phyloP scores from a whole-genome alignment of 2,113 vertebrate species.

The Zapus hudsonius region DNA sequence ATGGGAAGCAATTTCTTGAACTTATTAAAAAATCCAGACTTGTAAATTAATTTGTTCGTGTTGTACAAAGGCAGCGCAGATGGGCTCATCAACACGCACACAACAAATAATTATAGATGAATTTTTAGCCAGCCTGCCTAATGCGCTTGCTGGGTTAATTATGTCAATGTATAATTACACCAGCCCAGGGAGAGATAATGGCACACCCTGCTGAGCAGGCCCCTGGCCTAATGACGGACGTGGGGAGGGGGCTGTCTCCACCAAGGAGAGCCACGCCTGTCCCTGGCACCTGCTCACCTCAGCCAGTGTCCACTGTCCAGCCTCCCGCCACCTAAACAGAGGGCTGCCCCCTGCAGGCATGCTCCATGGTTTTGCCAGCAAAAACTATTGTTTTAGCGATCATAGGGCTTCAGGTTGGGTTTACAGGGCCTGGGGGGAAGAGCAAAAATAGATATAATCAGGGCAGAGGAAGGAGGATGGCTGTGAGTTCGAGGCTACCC shows the following conservation, averaged over 20 bases:
- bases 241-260: constrained; percentile 88
- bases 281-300: constrained; percentile 94
- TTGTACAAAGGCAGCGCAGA: constrained; percentile 99
- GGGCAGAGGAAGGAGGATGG: no score
- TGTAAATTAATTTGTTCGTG: constrained; percentile 99
- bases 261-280: constrained; percentile 90
- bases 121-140: constrained; percentile 98
- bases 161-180: constrained; percentile 99
- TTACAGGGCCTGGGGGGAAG: no score
- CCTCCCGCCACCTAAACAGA: constrained; percentile 66
- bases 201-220: constrained; percentile 94
- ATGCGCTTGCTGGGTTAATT: constrained; percentile 99
- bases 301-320: constrained; percentile 80
- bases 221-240: constrained; percentile 93
- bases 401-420: not conserved
- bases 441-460: not conserved
- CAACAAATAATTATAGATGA: constrained; percentile 99
- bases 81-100: constrained; percentile 99
- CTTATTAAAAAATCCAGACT: constrained; percentile 94
- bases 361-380: not conserved
- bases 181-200: constrained; percentile 97
- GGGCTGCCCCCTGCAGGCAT: not conserved
- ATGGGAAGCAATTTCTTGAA: constrained; percentile 87
- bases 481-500: no score
- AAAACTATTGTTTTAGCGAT: not conserved